Percentiles rank a stretch among this genome's conserved stretches.
Evolutionary conservation across 2,797 vertebrate genomes (phyloP).

Genomic region (Tapera naevia): DNA sequence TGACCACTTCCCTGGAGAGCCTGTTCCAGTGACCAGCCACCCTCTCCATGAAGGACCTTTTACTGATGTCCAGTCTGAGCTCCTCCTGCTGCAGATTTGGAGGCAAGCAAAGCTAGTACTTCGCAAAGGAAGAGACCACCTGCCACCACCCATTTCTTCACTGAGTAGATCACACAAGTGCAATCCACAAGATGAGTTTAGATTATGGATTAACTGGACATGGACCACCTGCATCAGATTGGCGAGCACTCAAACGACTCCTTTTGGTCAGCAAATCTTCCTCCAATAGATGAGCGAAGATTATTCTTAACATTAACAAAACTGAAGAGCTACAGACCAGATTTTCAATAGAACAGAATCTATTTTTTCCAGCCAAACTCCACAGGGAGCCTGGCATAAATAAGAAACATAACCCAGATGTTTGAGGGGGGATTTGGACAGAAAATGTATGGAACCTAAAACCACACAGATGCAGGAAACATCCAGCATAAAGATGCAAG

Average conservation of each 20-base stretch:
- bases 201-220: background rate
- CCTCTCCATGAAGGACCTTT: background rate
- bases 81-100: background rate
- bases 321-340: background rate
- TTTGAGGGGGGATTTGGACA: background rate
- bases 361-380: background rate
- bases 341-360: background rate
- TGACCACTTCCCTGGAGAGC: background rate
- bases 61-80: background rate
- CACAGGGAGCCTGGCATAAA: background rate
- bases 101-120: background rate
- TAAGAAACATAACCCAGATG: background rate
- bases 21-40: background rate
- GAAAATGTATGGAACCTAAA: background rate
- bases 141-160: background rate
- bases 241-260: background rate
- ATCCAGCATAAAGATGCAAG: background rate
- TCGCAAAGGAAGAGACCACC: background rate
- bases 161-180: background rate
- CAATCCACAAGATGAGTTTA: background rate
- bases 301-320: background rate
- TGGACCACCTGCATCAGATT: background rate
- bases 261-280: background rate
- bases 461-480: background rate
- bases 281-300: background rate